Base-by-base conservation (phyloP, 2,797 vertebrate genomes). In the Liasis olivaceus region DNA sequence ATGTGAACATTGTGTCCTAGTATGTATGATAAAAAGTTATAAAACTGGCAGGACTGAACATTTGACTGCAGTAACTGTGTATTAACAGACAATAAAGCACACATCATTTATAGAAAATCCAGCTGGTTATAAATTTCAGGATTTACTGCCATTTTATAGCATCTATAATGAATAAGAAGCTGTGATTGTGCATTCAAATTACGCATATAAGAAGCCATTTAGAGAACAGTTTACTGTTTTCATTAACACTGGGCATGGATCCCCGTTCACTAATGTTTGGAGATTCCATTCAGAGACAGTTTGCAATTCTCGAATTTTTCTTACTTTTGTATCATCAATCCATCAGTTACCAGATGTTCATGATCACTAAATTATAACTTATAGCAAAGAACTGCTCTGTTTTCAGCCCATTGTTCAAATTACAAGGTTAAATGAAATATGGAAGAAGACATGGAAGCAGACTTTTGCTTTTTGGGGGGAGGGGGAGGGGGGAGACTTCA, bases 51-150 rank as follows among this genome's bases (percentile, higher is more conserved):
- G 94, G 91, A 93, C 36, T 93, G 91, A 92, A 95, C 95, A 94
- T 36, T 94, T 95, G 94, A 96, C 86, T 94, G 93, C 95, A 94
- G 92, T 93, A 94, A 95, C 94, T 94, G 89, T 96, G 94, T 96
- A 94, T 95, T 96, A 95, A 92, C 92, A 96, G 90, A 92, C 94
- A 94, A 96, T 97, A 96, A 97, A 97, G 51, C 64, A 94, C 89
- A 77, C 51, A 91, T 77, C 89, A 88, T 95, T 96, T 94, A 96
- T 95, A 94, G 89, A 90, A 96, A 95, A 97, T 95, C 93, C 95
- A 94, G 58, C 89, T 89, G 90, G 95, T 91, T 95, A 91, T 89
- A 94, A 97, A 97, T 96, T 96, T 94, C 88, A 96, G 85, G 58
- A 94, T 64, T 97, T 94, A 94, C 92, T 91, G 93, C 87, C 93